These are phyloP conservation scores for Drosophila formosana DNA, from an alignment of 2,888 invertebrate species.

Conservation along the genomic window DNA sequence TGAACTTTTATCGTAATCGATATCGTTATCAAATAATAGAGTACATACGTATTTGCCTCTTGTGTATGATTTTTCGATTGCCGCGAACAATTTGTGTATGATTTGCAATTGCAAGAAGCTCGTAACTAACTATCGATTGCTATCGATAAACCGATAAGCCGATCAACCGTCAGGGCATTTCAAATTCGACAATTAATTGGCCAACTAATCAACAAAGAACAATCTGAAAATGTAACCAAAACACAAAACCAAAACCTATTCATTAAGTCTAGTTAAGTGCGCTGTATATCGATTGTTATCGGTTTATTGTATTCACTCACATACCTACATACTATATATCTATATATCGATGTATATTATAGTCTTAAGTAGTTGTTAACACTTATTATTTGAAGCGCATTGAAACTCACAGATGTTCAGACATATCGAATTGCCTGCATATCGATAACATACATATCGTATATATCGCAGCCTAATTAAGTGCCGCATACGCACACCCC, in stretches of 20 bases:
- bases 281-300: constrained; percentile 67
- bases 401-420: constrained; percentile 60
- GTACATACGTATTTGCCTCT: constrained; percentile 64
- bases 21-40: constrained; percentile 39
- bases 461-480: not conserved
- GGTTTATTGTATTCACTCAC: constrained; percentile 61
- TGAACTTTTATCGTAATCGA: not conserved
- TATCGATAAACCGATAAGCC: constrained; percentile 72
- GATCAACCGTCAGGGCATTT: constrained; percentile 43
- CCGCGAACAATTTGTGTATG: constrained; percentile 59
- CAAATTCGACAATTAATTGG: constrained; percentile 65
- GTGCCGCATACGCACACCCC: not conserved
- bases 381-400: constrained; percentile 42
- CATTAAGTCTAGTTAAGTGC: constrained; percentile 51
- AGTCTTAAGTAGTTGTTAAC: constrained; percentile 20
- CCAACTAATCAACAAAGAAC: constrained; percentile 35
- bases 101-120: constrained; percentile 73
- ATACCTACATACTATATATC: constrained; percentile 5
- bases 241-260: constrained; percentile 14
- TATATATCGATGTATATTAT: constrained; percentile 4
- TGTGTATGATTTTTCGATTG: constrained; percentile 68
- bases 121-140: constrained; percentile 69
- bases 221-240: constrained; percentile 15
- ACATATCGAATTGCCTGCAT: constrained; percentile 7
- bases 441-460: constrained; percentile 29